phyloP scores from a whole-genome alignment of 2,113 vertebrate genomes.

The Lamprotornis superbus region DNA sequence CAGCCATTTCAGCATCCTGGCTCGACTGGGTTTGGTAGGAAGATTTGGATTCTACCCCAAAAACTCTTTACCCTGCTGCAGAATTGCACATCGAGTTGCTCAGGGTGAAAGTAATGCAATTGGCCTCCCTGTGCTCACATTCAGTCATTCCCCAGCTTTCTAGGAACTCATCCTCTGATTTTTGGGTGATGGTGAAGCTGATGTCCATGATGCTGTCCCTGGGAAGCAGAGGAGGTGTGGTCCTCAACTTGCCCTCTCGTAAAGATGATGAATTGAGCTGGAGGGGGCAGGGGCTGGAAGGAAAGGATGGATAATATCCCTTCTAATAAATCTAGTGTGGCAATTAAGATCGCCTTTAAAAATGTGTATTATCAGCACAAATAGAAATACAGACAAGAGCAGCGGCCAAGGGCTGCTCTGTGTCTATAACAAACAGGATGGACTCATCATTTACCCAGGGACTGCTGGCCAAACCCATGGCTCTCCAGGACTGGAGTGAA shows the following conservation, averaged over 20 bases:
- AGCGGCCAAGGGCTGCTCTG: conserved; percentile 6
- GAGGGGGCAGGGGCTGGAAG: not conserved
- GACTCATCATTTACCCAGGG: not conserved
- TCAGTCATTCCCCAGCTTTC: not conserved
- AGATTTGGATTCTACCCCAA: not conserved
- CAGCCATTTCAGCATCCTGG: not conserved
- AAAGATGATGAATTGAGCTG: not conserved
- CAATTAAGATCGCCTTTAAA: not conserved
- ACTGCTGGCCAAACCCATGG: not conserved
- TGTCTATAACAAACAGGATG: conserved; percentile 31
- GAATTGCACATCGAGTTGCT: not conserved
- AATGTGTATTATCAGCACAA: conserved; percentile 47
- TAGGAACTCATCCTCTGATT: rapidly evolving
- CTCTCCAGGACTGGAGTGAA: not conserved
- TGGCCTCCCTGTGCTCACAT: not conserved
- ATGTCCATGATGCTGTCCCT: not conserved
- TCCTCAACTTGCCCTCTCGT: not conserved
- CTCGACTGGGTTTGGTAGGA: not conserved
- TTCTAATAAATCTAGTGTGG: not conserved
- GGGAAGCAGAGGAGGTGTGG: not conserved
- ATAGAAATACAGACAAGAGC: not conserved
- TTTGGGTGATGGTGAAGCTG: not conserved
- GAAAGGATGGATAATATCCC: conserved; percentile 2
- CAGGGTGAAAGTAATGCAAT: not conserved
- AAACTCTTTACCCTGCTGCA: not conserved